Base-by-base conservation (phyloP, 2,888 invertebrate genomes). In the Melanotus villosus region DNA sequence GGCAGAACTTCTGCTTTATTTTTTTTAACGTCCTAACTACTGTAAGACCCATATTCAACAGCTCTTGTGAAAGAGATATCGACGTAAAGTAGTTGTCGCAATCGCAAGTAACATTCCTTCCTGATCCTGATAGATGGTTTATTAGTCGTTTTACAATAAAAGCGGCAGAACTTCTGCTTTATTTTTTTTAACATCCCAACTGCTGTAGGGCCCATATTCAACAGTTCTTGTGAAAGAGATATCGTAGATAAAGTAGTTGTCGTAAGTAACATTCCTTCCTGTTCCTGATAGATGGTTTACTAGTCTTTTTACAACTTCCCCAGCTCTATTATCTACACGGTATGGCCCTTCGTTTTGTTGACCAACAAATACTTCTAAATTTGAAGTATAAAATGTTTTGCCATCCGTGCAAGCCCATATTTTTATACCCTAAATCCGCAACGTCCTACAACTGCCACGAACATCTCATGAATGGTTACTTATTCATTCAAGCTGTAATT, bases 121-220 rank as follows among this genome's bases (percentile, higher is more conserved):
- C n/a, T n/a, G n/a, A n/a, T n/a, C n/a, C n/a, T n/a, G n/a, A n/a
- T n/a, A n/a, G n/a, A n/a, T n/a, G n/a, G n/a, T n/a, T n/a, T n/a
- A n/a, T n/a, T n/a, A n/a, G n/a, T n/a, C n/a, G n/a, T 16, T 56
- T 19, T n/a, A 6, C 26, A 38, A 58, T 41, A 58, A 41, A 10
- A 38, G 26, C n/a, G 14, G 41, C 12, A 41, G 58, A 23, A 58
- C 2, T 41, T 58, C 23, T 18, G 12, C 14, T 21, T 58, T 23
- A 16, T 58, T 26, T 41, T 23, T 58, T 18, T 26, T 38, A 14
- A 58, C 21, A 41, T 58, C 10, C 57, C 57, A n/a, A 57, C 58
- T 23, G 41, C 2, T 6, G 58, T 58, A 41, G 41, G 58, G 6
- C 26, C 26, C 38, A 23, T 58, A 23, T 58, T 19, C 12, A 58